These are phyloP conservation scores for Amphimedon queenslandica DNA, from an alignment of 37 sponge, comb jelly and placozoan genomes.

Conservation along the genomic window DNA sequence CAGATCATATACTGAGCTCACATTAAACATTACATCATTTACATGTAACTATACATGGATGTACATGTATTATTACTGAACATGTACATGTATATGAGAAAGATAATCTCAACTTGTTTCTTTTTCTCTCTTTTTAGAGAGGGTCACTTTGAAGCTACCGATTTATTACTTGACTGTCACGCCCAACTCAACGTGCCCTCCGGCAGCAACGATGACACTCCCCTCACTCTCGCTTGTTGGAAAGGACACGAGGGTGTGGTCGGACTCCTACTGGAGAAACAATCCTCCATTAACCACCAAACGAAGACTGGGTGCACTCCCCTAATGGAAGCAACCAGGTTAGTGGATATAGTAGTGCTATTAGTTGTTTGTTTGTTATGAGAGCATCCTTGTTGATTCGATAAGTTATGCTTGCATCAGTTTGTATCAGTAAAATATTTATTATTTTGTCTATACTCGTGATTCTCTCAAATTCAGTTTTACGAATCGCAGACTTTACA, in stretches of 20 bases:
- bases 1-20: not conserved
- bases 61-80: conserved; percentile 19
- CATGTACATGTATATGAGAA: not conserved
- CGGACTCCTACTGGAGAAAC: conserved; percentile 54
- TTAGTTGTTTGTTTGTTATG: not conserved
- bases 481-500: no score
- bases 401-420: no score
- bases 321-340: conserved; percentile 75
- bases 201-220: conserved; percentile 95
- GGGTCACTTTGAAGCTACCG: conserved; percentile 87
- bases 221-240: conserved; percentile 95
- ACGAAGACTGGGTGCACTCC: conserved; percentile 92
- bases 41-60: conserved; percentile 4
- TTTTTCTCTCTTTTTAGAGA: conserved; percentile 47
- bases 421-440: no score
- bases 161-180: conserved; percentile 76
- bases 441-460: no score
- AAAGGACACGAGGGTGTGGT: conserved; percentile 89
- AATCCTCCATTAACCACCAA: conserved; percentile 87
- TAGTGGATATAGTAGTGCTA: not conserved
- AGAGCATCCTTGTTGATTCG: no score
- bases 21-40: not conserved
- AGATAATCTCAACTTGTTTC: not conserved
- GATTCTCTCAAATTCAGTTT: no score
- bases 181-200: conserved; percentile 91